Evolutionary conservation across 2,888 invertebrate species (phyloP).

Genomic region (Drosophila anomalata): DNA sequence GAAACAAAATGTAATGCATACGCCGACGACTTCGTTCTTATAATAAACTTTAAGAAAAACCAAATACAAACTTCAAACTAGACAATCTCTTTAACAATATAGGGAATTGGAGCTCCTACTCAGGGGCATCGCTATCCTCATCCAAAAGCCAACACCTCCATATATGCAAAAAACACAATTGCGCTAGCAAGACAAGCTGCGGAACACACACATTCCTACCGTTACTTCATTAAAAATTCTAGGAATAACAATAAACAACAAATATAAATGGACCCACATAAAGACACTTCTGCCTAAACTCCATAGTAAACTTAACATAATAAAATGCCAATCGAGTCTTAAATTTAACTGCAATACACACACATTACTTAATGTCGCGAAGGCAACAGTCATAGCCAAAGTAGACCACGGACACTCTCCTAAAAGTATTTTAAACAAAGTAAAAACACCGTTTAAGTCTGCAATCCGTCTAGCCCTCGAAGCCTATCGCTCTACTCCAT

Average conservation of each 20-base stretch:
- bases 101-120: slow-evolving; percentile 10
- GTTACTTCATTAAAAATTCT: slow-evolving; percentile 1
- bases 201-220: not conserved
- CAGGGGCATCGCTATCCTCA: slow-evolving; percentile 7
- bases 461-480: slow-evolving; percentile 1
- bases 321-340: slow-evolving; percentile 6
- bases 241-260: slow-evolving; percentile 4
- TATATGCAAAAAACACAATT: slow-evolving; percentile 8
- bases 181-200: not conserved
- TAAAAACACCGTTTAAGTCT: too few species aligned
- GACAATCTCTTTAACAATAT: slow-evolving; percentile 4
- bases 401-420: too few species aligned
- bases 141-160: slow-evolving; percentile 16
- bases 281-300: not conserved
- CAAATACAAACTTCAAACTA: slow-evolving; percentile 3
- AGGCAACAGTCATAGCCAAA: too few species aligned
- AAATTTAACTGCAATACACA: too few species aligned
- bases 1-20: not conserved
- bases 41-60: slow-evolving; percentile 2
- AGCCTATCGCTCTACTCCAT: slow-evolving; percentile 11
- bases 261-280: not conserved
- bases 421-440: too few species aligned
- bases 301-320: not conserved
- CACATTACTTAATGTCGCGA: too few species aligned
- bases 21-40: not conserved